These are phyloP conservation scores for Pterocles gutturalis DNA, from an alignment of 2,113 vertebrate species.

Conservation along the genomic window DNA sequence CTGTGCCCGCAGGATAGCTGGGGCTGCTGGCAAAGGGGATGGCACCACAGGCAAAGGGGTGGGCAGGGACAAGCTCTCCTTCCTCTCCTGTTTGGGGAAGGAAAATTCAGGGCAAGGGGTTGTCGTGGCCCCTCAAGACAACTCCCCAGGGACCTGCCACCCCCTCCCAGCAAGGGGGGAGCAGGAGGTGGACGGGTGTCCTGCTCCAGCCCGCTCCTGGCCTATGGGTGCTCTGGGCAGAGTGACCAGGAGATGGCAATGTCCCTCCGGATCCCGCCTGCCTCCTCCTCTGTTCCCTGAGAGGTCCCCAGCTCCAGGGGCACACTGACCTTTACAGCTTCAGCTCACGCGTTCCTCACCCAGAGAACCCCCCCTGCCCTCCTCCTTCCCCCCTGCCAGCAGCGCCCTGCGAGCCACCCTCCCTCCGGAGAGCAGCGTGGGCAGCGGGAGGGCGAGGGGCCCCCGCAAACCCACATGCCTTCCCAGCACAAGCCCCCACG, in stretches of 20 bases:
- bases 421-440: fast-evolving
- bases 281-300: neutral
- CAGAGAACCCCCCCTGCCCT: no score
- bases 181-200: neutral
- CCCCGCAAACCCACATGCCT: neutral
- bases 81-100: neutral
- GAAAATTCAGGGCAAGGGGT: neutral
- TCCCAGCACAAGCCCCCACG: fast-evolving
- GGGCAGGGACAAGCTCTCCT: neutral
- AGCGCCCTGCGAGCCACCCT: neutral
- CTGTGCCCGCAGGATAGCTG: fast-evolving
- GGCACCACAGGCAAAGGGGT: neutral
- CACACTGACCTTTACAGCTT: fast-evolving
- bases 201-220: neutral
- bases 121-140: neutral
- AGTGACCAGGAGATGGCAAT: constrained; percentile 69
- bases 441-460: neutral
- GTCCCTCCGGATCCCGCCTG: neutral
- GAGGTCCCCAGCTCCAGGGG: neutral
- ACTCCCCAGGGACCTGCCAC: neutral
- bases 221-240: neutral
- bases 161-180: neutral
- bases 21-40: fast-evolving
- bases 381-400: neutral
- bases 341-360: neutral